Evolutionary conservation across 2,797 vertebrate genomes (phyloP), one percentile per base, ranked within the genome.

Genomic region (Halcyon leucocephala): DNA sequence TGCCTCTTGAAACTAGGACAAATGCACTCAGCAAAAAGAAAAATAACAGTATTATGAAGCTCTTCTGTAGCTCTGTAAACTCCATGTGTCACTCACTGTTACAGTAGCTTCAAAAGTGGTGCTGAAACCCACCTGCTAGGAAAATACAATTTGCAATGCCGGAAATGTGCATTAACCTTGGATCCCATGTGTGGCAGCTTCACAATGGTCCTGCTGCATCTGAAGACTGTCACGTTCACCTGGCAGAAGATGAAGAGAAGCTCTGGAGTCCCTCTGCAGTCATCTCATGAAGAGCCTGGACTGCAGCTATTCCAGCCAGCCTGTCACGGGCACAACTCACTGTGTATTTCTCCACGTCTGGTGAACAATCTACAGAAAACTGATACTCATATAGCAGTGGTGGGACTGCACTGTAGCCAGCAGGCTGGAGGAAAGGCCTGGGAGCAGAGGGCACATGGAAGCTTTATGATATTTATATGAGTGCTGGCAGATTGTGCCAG

Each of bases 1-100:
- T 89, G 86, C 31, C 33, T 85, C 71, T 67, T 91, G 82, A 92
- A 93, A 73, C 81, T 64, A 21, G 33, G 64, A 80, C 91, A 94
- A 80, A 46, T 89, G 64, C 20, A 51, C 19, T 77, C 65, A 86
- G 84, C 57, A 94, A 85, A 85, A 87, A 89, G 39, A 92, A 80
- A 17, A 91, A 82, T 60, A 84, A 54, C 64, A 76, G 51, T 29
- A 82, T 35, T 84, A 71, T 89, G 60, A 87, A 89, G 60, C 37
- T 84, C 39, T 84, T 72, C 66, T 77, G 33, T 69, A 54, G 55
- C 54, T 91, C 57, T 84, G 28, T 62, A 91, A 74, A 46, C 26
- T 65, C 91, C 37, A 31, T 78, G 3, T 91, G 83, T 72, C 77
- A 89, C 58, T 86, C 55, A 44, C 49, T 51, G 26, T 79, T 83